A percentile compares a stretch with the other conserved stretches of the same genome.
Evolutionary conservation across 1,140 invertebrate species (phyloP).

Genomic region (Conus betulinus): DNA sequence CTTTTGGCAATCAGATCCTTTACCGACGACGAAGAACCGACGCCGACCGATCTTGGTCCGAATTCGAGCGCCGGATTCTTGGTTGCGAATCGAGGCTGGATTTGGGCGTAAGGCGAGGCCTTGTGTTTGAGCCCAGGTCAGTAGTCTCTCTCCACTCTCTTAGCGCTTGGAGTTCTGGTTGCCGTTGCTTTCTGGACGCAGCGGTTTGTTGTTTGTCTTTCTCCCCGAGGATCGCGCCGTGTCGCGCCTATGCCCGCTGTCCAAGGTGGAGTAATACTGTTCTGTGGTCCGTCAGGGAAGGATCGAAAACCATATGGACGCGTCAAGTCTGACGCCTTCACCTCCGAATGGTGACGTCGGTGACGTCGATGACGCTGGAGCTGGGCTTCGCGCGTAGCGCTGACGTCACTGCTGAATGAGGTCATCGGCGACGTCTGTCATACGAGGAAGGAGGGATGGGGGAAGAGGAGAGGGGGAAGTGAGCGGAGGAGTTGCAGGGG

Average conservation of each 20-base stretch:
- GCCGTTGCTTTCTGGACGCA: not conserved
- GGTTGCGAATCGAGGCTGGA: not conserved
- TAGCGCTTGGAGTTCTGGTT: not conserved
- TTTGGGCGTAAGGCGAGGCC: not conserved
- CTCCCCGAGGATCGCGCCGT: not conserved
- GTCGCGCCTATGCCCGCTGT: constrained; percentile 24
- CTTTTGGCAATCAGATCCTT: not conserved
- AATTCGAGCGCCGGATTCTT: no score
- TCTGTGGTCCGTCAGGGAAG: constrained; percentile 10
- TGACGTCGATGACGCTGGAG: constrained; percentile 16
- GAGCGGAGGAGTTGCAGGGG: constrained; percentile 41
- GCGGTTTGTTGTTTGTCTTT: not conserved
- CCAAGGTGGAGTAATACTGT: constrained; percentile 29
- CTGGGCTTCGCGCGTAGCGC: not conserved
- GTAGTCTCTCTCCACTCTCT: not conserved
- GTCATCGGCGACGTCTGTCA: constrained; percentile 34
- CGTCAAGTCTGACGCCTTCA: constrained; percentile 1
- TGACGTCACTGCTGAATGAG: not conserved
- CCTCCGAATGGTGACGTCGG: constrained; percentile 33
- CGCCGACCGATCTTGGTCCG: not conserved
- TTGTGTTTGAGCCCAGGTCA: not conserved
- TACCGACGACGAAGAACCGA: not conserved
- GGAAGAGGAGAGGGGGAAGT: constrained; percentile 29
- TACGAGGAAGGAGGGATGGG: constrained; percentile 27
- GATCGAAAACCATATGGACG: constrained; percentile 15